Conservation (phyloP, 2,797 vertebrate genomes). For the Telmatherina bonti region DNA sequence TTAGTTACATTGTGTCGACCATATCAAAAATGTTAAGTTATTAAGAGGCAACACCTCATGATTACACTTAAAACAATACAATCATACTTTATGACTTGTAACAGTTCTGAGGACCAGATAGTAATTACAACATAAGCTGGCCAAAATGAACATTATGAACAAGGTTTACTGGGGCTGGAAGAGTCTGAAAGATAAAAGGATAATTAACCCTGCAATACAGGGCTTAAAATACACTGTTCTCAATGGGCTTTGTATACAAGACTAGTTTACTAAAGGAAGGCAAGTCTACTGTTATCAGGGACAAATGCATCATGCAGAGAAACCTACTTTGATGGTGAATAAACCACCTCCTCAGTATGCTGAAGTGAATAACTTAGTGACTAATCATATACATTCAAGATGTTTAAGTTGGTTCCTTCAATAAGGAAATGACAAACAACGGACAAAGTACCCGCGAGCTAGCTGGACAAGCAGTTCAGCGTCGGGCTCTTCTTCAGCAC, state of each 20-base stretch:
- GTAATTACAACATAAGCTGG: slow-evolving; percentile 73
- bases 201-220: slow-evolving; percentile 41
- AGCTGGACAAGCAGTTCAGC: slow-evolving; percentile 8
- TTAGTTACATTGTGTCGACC: slow-evolving; percentile 81
- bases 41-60: slow-evolving; percentile 76
- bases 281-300: slow-evolving; percentile 38
- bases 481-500: slow-evolving; percentile 2
- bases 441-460: slow-evolving; percentile 21
- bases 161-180: slow-evolving; percentile 65
- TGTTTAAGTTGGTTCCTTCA: background rate
- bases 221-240: slow-evolving; percentile 21
- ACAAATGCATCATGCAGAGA: slow-evolving; percentile 72
- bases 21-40: slow-evolving; percentile 58
- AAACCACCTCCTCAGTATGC: slow-evolving; percentile 4
- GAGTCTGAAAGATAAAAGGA: slow-evolving; percentile 53
- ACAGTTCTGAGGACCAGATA: slow-evolving; percentile 73
- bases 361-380: background rate
- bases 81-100: slow-evolving; percentile 62
- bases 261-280: slow-evolving; percentile 15
- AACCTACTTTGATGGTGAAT: slow-evolving; percentile 28
- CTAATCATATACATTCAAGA: background rate
- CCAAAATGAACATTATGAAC: slow-evolving; percentile 65
- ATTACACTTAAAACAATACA: slow-evolving; percentile 77
- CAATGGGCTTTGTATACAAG: slow-evolving; percentile 2
- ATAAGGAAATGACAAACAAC: slow-evolving; percentile 8